Conservation (phyloP, 2,888 invertebrate genomes). For the Drosophila nr. perissopoda region DNA sequence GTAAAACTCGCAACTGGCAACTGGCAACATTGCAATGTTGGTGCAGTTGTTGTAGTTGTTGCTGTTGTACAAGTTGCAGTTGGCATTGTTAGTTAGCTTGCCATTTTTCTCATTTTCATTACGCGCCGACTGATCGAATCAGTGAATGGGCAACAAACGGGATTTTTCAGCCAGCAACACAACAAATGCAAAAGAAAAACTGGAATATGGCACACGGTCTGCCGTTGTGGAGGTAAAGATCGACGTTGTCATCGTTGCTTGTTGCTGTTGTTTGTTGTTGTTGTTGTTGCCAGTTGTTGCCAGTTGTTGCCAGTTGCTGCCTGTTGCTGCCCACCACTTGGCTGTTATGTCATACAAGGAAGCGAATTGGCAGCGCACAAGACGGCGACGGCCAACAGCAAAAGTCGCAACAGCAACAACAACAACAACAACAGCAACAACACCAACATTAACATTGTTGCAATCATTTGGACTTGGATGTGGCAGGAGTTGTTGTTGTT, state of each 20-base stretch:
- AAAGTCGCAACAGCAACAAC: constrained; percentile 16
- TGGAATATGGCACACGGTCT: constrained; percentile 74
- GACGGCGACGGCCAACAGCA: constrained; percentile 56
- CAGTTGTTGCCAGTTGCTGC: constrained; percentile 10
- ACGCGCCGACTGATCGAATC: constrained; percentile 73
- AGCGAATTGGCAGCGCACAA: constrained; percentile 59
- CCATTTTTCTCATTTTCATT: constrained; percentile 64
- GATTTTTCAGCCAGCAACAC: constrained; percentile 59
- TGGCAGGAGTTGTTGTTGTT: constrained; percentile 41
- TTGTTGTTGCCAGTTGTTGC: constrained; percentile 17
- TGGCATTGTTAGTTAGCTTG: constrained; percentile 76
- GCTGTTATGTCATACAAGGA: constrained; percentile 82
- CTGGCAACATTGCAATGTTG: constrained; percentile 30
- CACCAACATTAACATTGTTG: constrained; percentile 55
- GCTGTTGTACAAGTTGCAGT: constrained; percentile 56
- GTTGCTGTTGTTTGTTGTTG: constrained; percentile 11
- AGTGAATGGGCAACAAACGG: constrained; percentile 76
- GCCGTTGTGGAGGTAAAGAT: constrained; percentile 71
- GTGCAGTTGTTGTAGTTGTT: constrained; percentile 41
- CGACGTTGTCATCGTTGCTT: constrained; percentile 61
- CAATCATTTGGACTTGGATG: constrained; percentile 64
- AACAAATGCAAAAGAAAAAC: constrained; percentile 43
- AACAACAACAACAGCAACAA: constrained; percentile 33
- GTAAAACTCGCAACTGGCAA: constrained; percentile 69
- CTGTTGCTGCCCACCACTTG: constrained; percentile 52